Evolutionary conservation across 1,140 invertebrate genomes (phyloP).

Genomic region (Drosophila baimaii): DNA sequence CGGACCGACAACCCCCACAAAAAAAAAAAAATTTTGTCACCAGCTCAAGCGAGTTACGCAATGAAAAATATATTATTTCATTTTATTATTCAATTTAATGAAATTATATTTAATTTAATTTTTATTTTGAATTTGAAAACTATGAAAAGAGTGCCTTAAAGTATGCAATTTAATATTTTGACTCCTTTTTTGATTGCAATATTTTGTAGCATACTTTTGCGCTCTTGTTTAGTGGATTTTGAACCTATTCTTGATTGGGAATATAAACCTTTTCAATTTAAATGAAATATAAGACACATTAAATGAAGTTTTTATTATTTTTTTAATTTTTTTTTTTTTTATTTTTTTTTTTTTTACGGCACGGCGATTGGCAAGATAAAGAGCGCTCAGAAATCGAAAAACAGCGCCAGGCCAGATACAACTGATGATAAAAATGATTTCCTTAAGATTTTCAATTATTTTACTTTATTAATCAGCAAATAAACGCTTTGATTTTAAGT

Average conservation of each 20-base stretch:
- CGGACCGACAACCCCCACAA: constrained; percentile 13
- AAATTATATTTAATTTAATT: no score
- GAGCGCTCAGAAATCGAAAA: constrained; percentile 35
- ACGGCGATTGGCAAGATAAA: constrained; percentile 23
- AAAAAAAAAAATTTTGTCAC: constrained; percentile 48
- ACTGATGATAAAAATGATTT: no score
- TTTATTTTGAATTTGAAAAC: not conserved
- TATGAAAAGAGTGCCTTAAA: not conserved
- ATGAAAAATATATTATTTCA: not conserved
- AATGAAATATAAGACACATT: no score
- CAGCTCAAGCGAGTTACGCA: constrained; percentile 35
- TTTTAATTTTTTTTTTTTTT: no score
- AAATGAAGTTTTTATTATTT: no score
- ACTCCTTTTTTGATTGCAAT: not conserved
- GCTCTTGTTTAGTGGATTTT: not conserved
- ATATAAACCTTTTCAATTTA: no score
- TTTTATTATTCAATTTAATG: not conserved
- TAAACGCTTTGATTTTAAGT: no score
- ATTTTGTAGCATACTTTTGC: not conserved
- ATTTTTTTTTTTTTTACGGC: no score
- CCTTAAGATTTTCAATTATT: no score
- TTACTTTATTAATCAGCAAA: no score
- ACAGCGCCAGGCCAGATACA: constrained; percentile 35
- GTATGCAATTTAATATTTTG: not conserved
- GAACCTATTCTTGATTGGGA: not conserved